Base-by-base conservation (phyloP, 2,797 vertebrate genomes). In the Notoglanidium macrostoma region DNA sequence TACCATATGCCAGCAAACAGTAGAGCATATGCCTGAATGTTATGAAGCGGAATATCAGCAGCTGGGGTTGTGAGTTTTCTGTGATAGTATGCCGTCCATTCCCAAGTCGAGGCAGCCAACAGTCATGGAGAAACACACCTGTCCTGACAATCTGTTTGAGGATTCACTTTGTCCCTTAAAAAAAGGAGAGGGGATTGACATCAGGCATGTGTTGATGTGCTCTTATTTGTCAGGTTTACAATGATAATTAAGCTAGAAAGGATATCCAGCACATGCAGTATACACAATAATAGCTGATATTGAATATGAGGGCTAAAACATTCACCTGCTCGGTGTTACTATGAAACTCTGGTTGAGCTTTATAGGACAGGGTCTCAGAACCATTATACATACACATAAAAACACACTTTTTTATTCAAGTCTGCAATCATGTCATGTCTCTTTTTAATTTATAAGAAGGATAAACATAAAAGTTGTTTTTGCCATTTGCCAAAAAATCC, bases 1-100 rank as follows among this genome's bases (percentile, higher is more conserved):
- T 70, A 83, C 85, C 86, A 86, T 88, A 90, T 91, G 89, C 77
- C 54, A 12, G 15, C 74, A 73, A 80, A 59, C 32, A 86, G 76
- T 32, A 10, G 74, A 82, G 81, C 91, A 90, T 90, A 89, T 90
- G 91, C 85, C 76, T 11, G 73, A 70, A 79, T 84, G 57, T 85
- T 70, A 78, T 74, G 73, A 44, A 80, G 83, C n/a, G 59, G n/a
- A 88, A 85, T 65, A 79, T 63, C 12, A 78, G 78, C 57, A 77
- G 51, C 83, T 78, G 59, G 51, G 61, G 32, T 74, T 86, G 32
- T 12, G 23, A n/a, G 73, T 83, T 63, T 79, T 65, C 78, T 85
- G 87, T 72, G n/a, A 77, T 76, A 32, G 55, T 51, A 68, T 85
- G 46, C 76, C 0, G 35, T 72, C 68, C 49, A 77, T 84, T 83